Evolutionary conservation across 2,888 invertebrate species (phyloP), one percentile per base, ranked within the genome.

Genomic region (Dynastes grantii): DNA sequence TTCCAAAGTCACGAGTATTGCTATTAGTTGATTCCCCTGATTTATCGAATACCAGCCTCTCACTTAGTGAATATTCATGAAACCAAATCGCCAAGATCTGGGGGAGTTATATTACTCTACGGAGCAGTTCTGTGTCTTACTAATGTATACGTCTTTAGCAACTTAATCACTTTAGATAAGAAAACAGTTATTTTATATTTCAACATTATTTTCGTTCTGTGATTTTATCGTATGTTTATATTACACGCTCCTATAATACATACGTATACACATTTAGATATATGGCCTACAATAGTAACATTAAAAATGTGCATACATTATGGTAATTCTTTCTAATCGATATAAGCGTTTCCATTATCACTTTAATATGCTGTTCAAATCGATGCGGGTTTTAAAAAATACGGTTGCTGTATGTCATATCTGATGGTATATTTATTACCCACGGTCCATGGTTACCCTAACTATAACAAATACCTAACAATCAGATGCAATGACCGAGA

Each of bases 1-100:
- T 81, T 81, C 81, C 80, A 82, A 81, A 82, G 82, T 82, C 82
- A 82, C 82, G 82, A 82, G 79, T 81, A 81, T 79, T 81, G 78
- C 80, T 76, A 80, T 81, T 81, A 58, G 55, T 58, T 79, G 80
- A 80, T 80, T 78, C 81, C 71, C 68, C 80, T 79, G 81, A 82
- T 82, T 81, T 81, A 81, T 81, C 79, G 79, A 79, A 81, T 79
- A 78, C 63, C 79, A 78, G 79, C 81, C 79, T 78, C 81, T 81
- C 80, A 76, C 81, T 77, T 77, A 68, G 73, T 82, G 82, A 82
- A 82, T 82, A 82, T 82, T 82, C 82, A 82, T 80, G 82, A 82
- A 80, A 77, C 77, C 75, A 70, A 82, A 82, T 82, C 82, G 78
- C 79, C 49, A 75, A 77, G 80, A 80, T 81, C 81, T 80, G 80